Conservation (phyloP, 2,888 invertebrate genomes). For the Sialis lutaria region DNA sequence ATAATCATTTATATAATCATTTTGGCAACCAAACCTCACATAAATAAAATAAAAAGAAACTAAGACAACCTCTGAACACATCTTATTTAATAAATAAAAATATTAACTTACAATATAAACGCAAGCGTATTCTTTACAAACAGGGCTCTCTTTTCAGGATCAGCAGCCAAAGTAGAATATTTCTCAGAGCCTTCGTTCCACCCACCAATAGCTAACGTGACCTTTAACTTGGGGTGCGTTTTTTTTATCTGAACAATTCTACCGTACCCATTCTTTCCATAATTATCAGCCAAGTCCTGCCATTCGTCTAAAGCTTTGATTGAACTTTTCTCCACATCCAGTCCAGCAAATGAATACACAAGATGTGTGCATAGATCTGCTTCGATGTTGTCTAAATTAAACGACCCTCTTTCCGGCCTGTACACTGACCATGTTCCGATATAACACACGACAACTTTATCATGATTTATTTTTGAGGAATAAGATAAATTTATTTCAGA, state of each 20-base stretch:
- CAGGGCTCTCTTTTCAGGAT: constrained; percentile 36
- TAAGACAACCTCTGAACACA: too few species aligned
- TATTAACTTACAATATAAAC: constrained; percentile 38
- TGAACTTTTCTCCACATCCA: constrained; percentile 43
- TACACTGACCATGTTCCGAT: constrained; percentile 67
- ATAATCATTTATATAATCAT: too few species aligned
- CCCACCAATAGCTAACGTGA: constrained; percentile 67
- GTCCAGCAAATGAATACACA: constrained; percentile 66
- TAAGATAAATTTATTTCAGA: constrained; percentile 23
- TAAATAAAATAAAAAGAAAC: too few species aligned
- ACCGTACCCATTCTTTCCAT: constrained; percentile 54
- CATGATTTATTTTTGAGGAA: constrained; percentile 34
- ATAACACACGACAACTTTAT: constrained; percentile 65
- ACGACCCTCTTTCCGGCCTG: constrained; percentile 45
- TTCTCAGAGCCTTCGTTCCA: constrained; percentile 79
- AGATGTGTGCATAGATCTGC: constrained; percentile 64
- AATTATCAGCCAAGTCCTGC: constrained; percentile 58
- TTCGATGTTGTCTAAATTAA: constrained; percentile 46
- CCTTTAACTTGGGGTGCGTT: constrained; percentile 49
- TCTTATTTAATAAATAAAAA: not conserved
- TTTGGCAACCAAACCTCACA: too few species aligned
- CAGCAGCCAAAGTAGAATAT: constrained; percentile 51
- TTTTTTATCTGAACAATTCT: constrained; percentile 47
- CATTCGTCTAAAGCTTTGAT: constrained; percentile 63
- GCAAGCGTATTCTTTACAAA: constrained; percentile 54